These are phyloP conservation scores for Vollenhovia emeryi DNA, from an alignment of 1,140 invertebrate genomes.

Conservation along the genomic window DNA sequence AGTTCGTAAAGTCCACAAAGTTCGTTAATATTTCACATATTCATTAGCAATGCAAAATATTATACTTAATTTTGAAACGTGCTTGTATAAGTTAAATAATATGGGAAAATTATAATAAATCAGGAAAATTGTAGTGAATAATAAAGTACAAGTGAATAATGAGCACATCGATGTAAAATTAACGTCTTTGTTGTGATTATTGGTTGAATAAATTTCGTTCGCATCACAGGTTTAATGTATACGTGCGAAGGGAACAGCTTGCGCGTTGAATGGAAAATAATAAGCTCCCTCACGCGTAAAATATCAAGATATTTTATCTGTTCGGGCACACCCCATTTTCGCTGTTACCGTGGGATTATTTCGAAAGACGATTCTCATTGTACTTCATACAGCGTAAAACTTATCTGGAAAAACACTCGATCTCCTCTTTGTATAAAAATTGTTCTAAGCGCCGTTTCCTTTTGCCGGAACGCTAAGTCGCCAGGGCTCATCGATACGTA, in stretches of 20 bases:
- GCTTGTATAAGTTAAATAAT: not conserved
- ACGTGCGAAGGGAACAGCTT: conserved; percentile 4
- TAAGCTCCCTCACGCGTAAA: conserved; percentile 51
- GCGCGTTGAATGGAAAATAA: conserved; percentile 41
- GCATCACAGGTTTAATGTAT: not conserved
- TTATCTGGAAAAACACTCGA: conserved; percentile 19
- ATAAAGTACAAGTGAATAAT: conserved; percentile 3
- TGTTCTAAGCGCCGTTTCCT: conserved; percentile 31
- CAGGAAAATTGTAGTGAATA: not conserved
- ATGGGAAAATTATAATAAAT: no score
- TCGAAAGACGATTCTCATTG: conserved; percentile 27
- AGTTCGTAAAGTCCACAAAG: not conserved
- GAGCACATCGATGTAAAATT: not conserved
- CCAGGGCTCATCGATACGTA: conserved; percentile 56
- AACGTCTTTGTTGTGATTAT: not conserved
- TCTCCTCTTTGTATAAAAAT: conserved; percentile 26
- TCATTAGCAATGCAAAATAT: not conserved
- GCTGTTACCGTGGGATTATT: conserved; percentile 61
- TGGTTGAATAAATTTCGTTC: conserved; percentile 5
- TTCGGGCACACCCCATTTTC: conserved; percentile 44
- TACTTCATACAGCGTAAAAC: conserved; percentile 23
- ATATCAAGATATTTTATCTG: conserved; percentile 58
- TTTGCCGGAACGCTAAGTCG: conserved; percentile 33
- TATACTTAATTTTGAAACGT: not conserved
- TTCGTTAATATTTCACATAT: not conserved